Evolutionary conservation across 2,113 vertebrate species (phyloP).

Genomic region (Seriola aureovittata): DNA sequence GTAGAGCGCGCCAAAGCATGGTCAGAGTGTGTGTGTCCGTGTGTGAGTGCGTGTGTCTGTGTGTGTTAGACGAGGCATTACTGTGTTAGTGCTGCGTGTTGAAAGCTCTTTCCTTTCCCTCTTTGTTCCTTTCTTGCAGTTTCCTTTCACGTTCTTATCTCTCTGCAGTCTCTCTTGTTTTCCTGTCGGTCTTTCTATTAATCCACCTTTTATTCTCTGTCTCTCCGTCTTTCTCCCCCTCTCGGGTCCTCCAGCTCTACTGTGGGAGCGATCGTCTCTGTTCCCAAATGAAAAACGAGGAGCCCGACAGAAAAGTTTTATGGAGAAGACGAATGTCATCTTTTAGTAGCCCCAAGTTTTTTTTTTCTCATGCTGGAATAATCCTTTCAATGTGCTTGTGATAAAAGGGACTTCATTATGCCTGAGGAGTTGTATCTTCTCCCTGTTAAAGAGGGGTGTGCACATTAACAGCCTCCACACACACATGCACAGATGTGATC

Average conservation of each 20-base stretch:
- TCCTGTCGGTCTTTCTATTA: conserved; percentile 20
- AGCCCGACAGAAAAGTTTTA: conserved; percentile 39
- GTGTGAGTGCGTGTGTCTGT: conserved; percentile 4
- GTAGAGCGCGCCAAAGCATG: conserved; percentile 27
- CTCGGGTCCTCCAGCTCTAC: conserved; percentile 6
- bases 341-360: conserved; percentile 30
- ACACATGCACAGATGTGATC: conserved; percentile 5
- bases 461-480: background rate
- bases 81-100: conserved; percentile 3
- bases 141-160: background rate
- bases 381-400: conserved; percentile 4
- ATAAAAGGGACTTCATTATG: conserved; percentile 44
- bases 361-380: conserved; percentile 29
- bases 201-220: conserved; percentile 25
- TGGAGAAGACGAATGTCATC: conserved; percentile 41
- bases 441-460: background rate
- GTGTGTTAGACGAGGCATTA: background rate
- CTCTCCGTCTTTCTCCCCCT: conserved; percentile 3
- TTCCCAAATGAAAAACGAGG: conserved; percentile 35
- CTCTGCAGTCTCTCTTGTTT: conserved; percentile 17
- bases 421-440: background rate
- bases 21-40: conserved; percentile 32
- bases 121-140: background rate
- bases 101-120: background rate
- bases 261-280: background rate